Percentiles rank a stretch among this genome's conserved stretches.
Evolutionary conservation across 2,888 invertebrate species (phyloP).

Genomic region (Xanthostigma xanthostigma): DNA sequence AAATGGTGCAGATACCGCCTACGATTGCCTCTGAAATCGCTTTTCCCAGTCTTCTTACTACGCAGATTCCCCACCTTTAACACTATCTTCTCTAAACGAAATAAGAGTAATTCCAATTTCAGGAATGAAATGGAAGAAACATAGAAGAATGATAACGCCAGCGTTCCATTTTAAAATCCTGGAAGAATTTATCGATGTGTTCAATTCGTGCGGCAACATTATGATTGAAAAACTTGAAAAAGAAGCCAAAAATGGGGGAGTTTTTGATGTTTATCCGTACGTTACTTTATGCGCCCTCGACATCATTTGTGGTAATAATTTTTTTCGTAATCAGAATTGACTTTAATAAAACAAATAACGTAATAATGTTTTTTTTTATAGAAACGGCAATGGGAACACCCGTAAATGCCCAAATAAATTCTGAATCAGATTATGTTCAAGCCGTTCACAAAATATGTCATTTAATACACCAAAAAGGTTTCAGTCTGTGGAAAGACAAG

Average conservation of each 20-base stretch:
- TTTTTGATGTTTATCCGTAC: slow-evolving; percentile 44
- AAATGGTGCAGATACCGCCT: too few relatives aligned
- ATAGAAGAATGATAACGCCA: slow-evolving; percentile 59
- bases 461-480: slow-evolving; percentile 18
- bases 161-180: slow-evolving; percentile 67
- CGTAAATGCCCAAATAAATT: slow-evolving; percentile 53
- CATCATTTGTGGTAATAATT: slow-evolving; percentile 40
- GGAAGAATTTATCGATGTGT: slow-evolving; percentile 53
- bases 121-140: slow-evolving; percentile 45
- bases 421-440: slow-evolving; percentile 53
- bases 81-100: too few relatives aligned
- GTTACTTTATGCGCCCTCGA: slow-evolving; percentile 44
- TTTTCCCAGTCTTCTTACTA: too few relatives aligned
- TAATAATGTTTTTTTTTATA: too few relatives aligned
- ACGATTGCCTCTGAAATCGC: too few relatives aligned
- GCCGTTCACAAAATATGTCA: slow-evolving; percentile 42
- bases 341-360: too few relatives aligned
- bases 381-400: slow-evolving; percentile 55
- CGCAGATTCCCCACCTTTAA: too few relatives aligned
- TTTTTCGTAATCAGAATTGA: too few relatives aligned
- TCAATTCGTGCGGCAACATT: slow-evolving; percentile 44
- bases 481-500: slow-evolving; percentile 31
- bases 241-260: slow-evolving; percentile 23
- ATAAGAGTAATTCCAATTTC: slow-evolving; percentile 11
- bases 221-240: slow-evolving; percentile 37